Base-by-base conservation (phyloP, 2,797 vertebrate genomes). In the Choloepus didactylus region DNA sequence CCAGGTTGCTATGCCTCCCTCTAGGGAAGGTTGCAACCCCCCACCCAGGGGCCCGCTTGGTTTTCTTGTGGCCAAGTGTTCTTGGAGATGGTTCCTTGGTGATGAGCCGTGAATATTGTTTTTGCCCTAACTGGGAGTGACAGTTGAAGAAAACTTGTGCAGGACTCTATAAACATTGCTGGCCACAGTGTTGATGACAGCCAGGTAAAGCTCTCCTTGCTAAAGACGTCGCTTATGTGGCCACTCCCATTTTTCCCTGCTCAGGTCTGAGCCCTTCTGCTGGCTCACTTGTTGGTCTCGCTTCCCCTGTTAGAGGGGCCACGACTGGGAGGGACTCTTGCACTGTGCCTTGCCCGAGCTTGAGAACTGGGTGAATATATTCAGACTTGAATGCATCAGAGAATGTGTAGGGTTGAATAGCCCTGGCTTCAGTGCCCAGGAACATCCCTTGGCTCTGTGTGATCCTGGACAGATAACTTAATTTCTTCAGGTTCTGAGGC, bases 31-130 rank as follows among this genome's bases (percentile, higher is more conserved):
- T 95, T 11, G 29, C 35, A 27, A 18, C 21, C 10, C 23, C 46
- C 14, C 2, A 1, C 69, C 80, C n/a, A 31, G 35, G 29, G 72
- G 69, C 27, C 15, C 23, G 11, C 41, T 5, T 49, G 97, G 98
- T 98, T 98, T 98, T 94, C 96, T 97, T 96, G 92, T 86, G 96
- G 97, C 97, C 97, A 66, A 2, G 89, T 87, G 85, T 97, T 97
- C 96, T 95, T 87, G 83, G 95, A 97, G 94, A 87, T 70, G 94
- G 87, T 94, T 95, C 96, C 90, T 98, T 49, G 87, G 94, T 46
- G 96, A 96, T 97, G 97, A 97, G 96, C 96, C 92, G 77, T 95
- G 88, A 88, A 46, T 96, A 96, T 89, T 96, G 94, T 95, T 96
- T 46, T 66, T 6, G 31, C 81, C 18, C 77, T 96, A 97, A 96